Conservation (phyloP, 2,797 vertebrate genomes). For the Fistularia tabacaria region DNA sequence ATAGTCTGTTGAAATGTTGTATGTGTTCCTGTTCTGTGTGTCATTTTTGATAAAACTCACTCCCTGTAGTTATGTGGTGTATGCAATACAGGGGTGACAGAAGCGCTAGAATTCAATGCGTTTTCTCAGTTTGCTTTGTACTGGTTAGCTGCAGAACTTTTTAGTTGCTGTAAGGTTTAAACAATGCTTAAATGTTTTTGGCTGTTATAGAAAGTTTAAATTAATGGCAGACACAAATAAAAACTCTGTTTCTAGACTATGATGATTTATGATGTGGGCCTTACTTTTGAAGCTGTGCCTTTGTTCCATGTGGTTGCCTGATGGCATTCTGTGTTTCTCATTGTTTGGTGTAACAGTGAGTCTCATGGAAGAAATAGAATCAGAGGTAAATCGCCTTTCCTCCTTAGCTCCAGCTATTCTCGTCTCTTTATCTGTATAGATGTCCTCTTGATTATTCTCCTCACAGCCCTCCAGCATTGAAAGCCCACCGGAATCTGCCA, state of each 20-base stretch:
- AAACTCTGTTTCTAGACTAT: no score
- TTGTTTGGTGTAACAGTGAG: constrained; percentile 17
- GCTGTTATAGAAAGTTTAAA: neutral
- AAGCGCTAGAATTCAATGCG: no score
- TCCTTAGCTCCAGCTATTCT: constrained; percentile 20
- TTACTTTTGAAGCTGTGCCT: neutral
- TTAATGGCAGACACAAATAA: neutral
- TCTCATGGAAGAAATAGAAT: constrained; percentile 17
- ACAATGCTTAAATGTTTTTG: no score
- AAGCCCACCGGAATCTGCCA: constrained; percentile 16
- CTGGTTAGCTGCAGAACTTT: neutral
- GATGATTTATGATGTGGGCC: neutral
- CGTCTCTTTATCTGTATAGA: constrained; percentile 7
- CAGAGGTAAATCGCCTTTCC: constrained; percentile 29
- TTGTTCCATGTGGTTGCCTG: constrained; percentile 6
- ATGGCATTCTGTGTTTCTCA: constrained; percentile 8
- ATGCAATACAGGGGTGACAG: no score
- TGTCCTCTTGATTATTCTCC: constrained; percentile 21
- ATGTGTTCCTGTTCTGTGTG: no score
- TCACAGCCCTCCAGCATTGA: constrained; percentile 21
- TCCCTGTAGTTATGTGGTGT: no score
- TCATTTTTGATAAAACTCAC: no score
- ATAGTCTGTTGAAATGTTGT: no score
- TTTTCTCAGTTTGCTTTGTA: neutral
- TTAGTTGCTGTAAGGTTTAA: neutral